Evolutionary conservation across 2,888 invertebrate species (phyloP), one percentile per base, ranked within the genome.

Genomic region (Cataglyphis altisquamis): DNA sequence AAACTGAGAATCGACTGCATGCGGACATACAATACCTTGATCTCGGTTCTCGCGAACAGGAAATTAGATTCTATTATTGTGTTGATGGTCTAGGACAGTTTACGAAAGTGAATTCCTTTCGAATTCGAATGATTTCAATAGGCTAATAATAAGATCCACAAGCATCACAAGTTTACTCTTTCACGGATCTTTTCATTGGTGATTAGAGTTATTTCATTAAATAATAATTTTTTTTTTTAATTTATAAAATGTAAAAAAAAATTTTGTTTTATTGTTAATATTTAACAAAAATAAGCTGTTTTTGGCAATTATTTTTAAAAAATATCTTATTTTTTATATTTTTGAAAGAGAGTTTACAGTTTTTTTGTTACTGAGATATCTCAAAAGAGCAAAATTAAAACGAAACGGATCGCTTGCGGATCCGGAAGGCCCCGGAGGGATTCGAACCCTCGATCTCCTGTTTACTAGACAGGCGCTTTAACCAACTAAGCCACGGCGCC

Each of bases 401-500:
- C 52, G 6, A 52, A 8, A 52, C n/a, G 8, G 52, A 52, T 52
- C 52, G n/a, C n/a, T 52, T 52, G 52, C n/a, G n/a, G 52, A 52
- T n/a, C 4, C 25, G 39, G 25, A 45, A 96, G 96, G 96, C 96
- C 95, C 96, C 96, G 96, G 95, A 95, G 96, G 95, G 96, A 96
- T 96, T 96, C 96, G 96, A 96, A 96, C 96, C 95, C 96, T 95
- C 96, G 96, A 96, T 96, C 78, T 80, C 78, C 78, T 80, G 78
- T 96, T 96, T 96, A 96, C 96, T 96, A 96, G 96, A 96, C 96
- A 96, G 96, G 96, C 96, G 96, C 96, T 96, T 80, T 96, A 96
- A 97, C 97, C 97, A 97, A 97, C 97, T 97, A 97, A 97, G 97
- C 97, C 97, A 97, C 96, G 96, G 95, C 96, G 96, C 97, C 97